phyloP scores from a whole-genome alignment of 2,888 invertebrate species.

The Lobophora halterata region DNA sequence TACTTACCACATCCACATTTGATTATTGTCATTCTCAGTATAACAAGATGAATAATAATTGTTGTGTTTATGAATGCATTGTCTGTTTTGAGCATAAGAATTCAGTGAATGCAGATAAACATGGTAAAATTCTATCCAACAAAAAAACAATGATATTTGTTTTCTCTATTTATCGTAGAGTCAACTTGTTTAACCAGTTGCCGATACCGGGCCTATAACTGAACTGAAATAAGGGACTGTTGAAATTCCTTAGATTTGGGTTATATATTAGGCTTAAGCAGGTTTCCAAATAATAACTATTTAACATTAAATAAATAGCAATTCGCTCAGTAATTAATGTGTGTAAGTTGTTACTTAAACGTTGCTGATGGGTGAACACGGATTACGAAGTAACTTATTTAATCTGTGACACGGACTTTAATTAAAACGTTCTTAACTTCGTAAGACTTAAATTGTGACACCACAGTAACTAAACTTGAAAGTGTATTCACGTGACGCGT shows the following conservation, averaged over 20 bases:
- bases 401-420: too few relatives aligned
- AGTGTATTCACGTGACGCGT: slow-evolving; percentile 65
- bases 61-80: slow-evolving; percentile 14
- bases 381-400: too few relatives aligned
- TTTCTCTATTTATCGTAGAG: slow-evolving; percentile 44
- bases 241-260: slow-evolving; percentile 20
- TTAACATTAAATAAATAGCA: slow-evolving; percentile 8
- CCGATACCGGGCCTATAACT: slow-evolving; percentile 36
- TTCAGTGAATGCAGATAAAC: slow-evolving; percentile 10
- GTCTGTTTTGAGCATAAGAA: slow-evolving; percentile 13
- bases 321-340: slow-evolving; percentile 20
- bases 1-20: too few relatives aligned
- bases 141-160: slow-evolving; percentile 30
- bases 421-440: too few relatives aligned
- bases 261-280: slow-evolving; percentile 12
- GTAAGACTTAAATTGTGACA: slow-evolving; percentile 65
- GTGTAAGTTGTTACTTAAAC: slow-evolving; percentile 13
- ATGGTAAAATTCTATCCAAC: slow-evolving; percentile 15
- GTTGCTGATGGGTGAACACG: slow-evolving; percentile 8
- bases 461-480: slow-evolving; percentile 64
- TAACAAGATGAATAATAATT: slow-evolving; percentile 10
- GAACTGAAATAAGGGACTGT: slow-evolving; percentile 42
- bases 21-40: slow-evolving; percentile 20
- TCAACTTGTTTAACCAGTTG: slow-evolving; percentile 58
- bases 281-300: slow-evolving; percentile 9